A percentile compares a stretch with the other conserved stretches of the same genome.
These are phyloP conservation scores for Steatornis caripensis DNA, from an alignment of 2,113 vertebrate genomes.

Conservation along the genomic window DNA sequence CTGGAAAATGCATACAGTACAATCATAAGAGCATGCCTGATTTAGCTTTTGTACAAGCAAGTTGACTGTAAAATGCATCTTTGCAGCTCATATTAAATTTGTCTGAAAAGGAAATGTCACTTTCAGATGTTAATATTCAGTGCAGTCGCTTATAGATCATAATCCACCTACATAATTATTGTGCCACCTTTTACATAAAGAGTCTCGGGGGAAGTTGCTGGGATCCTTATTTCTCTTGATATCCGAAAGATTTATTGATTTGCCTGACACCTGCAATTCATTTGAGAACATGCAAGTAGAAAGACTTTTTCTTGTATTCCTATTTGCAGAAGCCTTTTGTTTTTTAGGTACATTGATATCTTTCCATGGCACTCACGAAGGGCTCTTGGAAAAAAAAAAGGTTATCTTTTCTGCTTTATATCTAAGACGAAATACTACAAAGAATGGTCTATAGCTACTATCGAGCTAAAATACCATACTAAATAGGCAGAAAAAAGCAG, in stretches of 20 bases:
- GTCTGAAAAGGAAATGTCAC: conserved; percentile 54
- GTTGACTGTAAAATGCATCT: conserved; percentile 26
- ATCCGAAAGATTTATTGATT: conserved; percentile 16
- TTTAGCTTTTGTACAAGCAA: conserved; percentile 22
- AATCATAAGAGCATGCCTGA: conserved; percentile 4
- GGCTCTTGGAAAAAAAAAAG: background rate
- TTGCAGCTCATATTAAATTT: conserved; percentile 23
- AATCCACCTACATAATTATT: conserved; percentile 57
- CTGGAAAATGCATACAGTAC: background rate
- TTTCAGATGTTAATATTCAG: conserved; percentile 39
- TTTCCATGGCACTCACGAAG: background rate
- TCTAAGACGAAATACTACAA: background rate
- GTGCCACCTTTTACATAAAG: conserved; percentile 31
- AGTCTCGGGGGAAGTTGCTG: background rate
- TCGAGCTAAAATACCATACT: background rate
- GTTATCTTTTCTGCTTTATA: background rate
- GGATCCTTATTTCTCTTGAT: conserved; percentile 27
- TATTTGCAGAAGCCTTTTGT: conserved; percentile 18
- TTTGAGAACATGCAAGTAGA: background rate
- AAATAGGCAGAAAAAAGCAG: background rate
- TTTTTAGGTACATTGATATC: background rate
- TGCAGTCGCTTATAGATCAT: conserved; percentile 27
- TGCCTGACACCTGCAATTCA: conserved; percentile 27
- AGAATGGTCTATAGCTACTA: background rate
- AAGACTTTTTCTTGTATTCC: background rate